Base-by-base conservation (phyloP, 1,140 invertebrate genomes). In the Drosophila guanche region DNA sequence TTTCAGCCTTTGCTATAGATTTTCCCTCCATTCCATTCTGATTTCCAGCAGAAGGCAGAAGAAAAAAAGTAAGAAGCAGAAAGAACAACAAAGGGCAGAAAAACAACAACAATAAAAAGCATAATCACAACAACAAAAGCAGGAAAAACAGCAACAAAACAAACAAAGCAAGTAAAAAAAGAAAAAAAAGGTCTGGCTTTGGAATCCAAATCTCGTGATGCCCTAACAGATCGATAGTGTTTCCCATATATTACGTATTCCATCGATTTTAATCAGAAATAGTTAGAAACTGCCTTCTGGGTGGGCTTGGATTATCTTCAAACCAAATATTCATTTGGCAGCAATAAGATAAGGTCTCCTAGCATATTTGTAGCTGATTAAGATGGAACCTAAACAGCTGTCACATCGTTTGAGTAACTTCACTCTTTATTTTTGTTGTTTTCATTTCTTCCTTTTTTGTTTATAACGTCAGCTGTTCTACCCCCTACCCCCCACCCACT, bases 391-490 rank as follows among this genome's bases (percentile, higher is more conserved):
- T 81, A 72, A 80, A 63, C 78, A 60, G 67, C 73, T 78, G 76
- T 58, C 72, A 71, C 62, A 72, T 61, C 62, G 63, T 68, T 73
- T 86, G 66, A 65, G 74, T 51, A 76, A 48, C 54, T 75, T 63
- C 40, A 61, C 42, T 86, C 59, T 76, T 60, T 72, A 47, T 84
- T 47, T 57, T 75, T 47, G 66, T 67, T 70, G 27, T 51, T 51
- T 7, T 14, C 20, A 16, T 25, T 58, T 53, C 7, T 48, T 45
- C 37, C 25, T 43, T 53, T 40, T 60, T 57, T 74, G 60, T 85
- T 86, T 66, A 88, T 74, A 76, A 69, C 68, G 76, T 88, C 70
- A 73, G 70, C 70, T 73, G 70, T 70, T 51, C 22, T 20, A n/a
- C n/a, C n/a, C n/a, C n/a, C n/a, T n/a, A n/a, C n/a, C n/a, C n/a